A percentile compares a stretch with the other conserved stretches of the same genome.
phyloP scores from a whole-genome alignment of 2,888 invertebrate genomes.

The Digitonthophagus gazella region DNA sequence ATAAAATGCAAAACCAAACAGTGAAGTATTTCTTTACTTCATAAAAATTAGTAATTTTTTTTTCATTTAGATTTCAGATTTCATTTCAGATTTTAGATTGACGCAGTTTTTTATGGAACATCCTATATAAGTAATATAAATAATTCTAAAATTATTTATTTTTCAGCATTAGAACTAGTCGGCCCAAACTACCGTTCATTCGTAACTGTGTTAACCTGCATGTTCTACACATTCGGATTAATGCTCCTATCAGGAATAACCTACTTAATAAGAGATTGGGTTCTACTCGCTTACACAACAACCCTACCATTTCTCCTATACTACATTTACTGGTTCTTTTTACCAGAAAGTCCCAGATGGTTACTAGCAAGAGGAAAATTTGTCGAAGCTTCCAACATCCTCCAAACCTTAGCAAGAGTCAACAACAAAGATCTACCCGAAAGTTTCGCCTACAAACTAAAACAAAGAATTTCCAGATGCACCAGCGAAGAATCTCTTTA shows the following conservation, averaged over 20 bases:
- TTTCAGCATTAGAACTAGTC: conserved; percentile 83
- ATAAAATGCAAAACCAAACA: no score
- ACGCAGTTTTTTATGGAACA: no score
- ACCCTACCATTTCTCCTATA: conserved; percentile 83
- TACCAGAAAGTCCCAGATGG: conserved; percentile 92
- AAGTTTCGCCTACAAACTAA: conserved; percentile 68
- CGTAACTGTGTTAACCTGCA: conserved; percentile 88
- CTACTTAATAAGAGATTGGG: conserved; percentile 83
- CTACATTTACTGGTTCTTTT: conserved; percentile 79
- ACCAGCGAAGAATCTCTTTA: conserved; percentile 56
- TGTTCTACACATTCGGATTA: conserved; percentile 85
- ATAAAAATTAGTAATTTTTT: no score
- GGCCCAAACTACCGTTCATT: conserved; percentile 90
- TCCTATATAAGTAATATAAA: not conserved
- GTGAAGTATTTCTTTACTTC: no score
- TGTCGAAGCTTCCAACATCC: conserved; percentile 76
- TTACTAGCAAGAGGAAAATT: conserved; percentile 74
- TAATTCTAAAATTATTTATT: conserved; percentile 15
- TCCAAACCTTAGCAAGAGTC: conserved; percentile 73
- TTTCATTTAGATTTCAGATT: no score
- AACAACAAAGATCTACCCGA: conserved; percentile 76
- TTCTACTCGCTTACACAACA: conserved; percentile 73
- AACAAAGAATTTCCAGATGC: conserved; percentile 68
- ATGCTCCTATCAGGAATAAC: conserved; percentile 82
- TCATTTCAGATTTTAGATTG: no score